These are phyloP conservation scores for Philopotamus ludificatus DNA, from an alignment of 1,140 invertebrate genomes.

Conservation along the genomic window DNA sequence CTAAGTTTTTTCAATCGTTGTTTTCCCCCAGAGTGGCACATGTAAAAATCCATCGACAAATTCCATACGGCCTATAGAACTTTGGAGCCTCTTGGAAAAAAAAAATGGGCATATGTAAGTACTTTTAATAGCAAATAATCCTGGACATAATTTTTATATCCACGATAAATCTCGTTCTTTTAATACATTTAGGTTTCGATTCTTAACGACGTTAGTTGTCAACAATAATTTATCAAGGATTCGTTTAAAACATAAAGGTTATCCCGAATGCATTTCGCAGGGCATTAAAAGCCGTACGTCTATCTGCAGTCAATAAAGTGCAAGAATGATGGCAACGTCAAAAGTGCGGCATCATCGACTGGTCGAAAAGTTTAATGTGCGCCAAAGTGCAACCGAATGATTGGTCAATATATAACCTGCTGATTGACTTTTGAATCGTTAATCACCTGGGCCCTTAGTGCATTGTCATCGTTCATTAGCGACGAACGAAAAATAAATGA, in stretches of 20 bases:
- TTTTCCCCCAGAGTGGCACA: not conserved
- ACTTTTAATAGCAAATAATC: too few species aligned
- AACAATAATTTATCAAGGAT: too few species aligned
- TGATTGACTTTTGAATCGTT: not conserved
- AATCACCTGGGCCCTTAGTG: not conserved
- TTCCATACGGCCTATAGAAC: too few species aligned
- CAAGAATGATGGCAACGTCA: constrained; percentile 2
- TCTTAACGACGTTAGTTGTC: too few species aligned
- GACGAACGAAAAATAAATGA: too few species aligned
- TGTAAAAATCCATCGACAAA: too few species aligned
- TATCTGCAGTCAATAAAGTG: constrained; percentile 6
- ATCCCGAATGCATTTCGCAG: not conserved
- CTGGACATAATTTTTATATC: too few species aligned
- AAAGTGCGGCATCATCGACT: constrained; percentile 6
- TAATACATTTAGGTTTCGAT: too few species aligned
- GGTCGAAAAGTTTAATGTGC: constrained; percentile 2
- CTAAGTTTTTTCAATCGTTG: constrained; percentile 6
- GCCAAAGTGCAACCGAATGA: constrained; percentile 4
- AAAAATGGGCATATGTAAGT: too few species aligned
- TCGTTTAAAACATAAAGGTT: too few species aligned
- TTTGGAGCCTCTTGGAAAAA: too few species aligned
- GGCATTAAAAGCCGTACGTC: not conserved
- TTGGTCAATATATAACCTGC: not conserved
- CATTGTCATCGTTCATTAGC: constrained; percentile 5
- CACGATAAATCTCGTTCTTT: too few species aligned